Percentiles rank a stretch among this genome's conserved stretches.
phyloP scores from a whole-genome alignment of 2,113 vertebrate genomes.

The Leucoraja erinaceus region DNA sequence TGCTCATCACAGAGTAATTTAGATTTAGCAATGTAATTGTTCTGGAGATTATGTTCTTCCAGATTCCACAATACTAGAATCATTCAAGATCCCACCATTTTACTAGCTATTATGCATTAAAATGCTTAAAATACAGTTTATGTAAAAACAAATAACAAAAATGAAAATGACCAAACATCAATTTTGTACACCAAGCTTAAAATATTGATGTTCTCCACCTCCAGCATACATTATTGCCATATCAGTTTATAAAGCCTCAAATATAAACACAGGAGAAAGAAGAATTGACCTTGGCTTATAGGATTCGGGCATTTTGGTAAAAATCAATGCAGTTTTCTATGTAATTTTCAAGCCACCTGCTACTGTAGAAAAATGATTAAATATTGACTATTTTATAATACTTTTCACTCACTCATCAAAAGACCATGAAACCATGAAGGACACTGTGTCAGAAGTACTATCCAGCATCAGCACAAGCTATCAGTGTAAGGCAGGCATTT shows the following conservation, averaged over 20 bases:
- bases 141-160: background rate
- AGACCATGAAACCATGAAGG: constrained; percentile 32
- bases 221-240: background rate
- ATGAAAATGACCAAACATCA: background rate
- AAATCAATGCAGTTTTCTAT: constrained; percentile 28
- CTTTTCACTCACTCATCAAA: constrained; percentile 29
- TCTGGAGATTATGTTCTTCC: background rate
- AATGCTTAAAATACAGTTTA: background rate
- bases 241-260: background rate
- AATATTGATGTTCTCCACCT: background rate
- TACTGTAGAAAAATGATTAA: constrained; percentile 26
- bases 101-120: background rate
- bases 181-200: background rate
- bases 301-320: background rate
- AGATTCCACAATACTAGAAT: background rate
- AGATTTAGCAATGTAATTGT: background rate
- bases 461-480: background rate
- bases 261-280: background rate
- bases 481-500: background rate
- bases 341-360: constrained; percentile 3
- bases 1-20: background rate
- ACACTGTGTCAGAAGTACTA: background rate
- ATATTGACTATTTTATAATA: constrained; percentile 30
- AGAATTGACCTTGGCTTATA: constrained; percentile 17
- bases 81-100: background rate